Percentiles rank a stretch among this genome's conserved stretches.
phyloP scores from a whole-genome alignment of 2,797 vertebrate species.

The Telmatherina bonti region DNA sequence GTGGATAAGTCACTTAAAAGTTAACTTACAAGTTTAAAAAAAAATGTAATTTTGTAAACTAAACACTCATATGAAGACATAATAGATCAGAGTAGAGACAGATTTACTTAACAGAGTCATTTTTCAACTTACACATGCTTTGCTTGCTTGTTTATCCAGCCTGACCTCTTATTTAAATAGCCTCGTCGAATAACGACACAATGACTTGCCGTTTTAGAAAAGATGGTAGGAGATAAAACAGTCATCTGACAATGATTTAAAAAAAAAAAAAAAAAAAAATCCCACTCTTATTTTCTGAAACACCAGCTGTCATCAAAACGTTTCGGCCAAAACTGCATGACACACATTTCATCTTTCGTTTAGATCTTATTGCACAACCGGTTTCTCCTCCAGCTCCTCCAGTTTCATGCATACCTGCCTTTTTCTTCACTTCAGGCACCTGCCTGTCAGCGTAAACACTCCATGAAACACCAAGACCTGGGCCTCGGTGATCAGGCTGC shows the following conservation, averaged over 20 bases:
- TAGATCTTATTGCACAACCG: constrained; percentile 39
- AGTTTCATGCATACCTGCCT: constrained; percentile 18
- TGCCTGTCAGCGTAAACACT: constrained; percentile 39
- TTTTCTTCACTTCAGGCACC: constrained; percentile 29
- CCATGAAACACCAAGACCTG: constrained; percentile 66
- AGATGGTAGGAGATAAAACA: neutral
- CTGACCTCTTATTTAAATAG: constrained; percentile 22
- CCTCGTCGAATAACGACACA: neutral
- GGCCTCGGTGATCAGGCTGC: constrained; percentile 5
- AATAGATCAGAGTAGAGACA: constrained; percentile 3
- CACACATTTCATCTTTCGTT: neutral
- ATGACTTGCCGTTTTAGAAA: constrained; percentile 1
- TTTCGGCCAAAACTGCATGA: constrained; percentile 19
- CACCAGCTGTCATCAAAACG: constrained; percentile 33
- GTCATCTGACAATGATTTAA: neutral
- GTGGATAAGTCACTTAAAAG: neutral
- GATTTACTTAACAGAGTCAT: neutral
- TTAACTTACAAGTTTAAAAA: neutral
- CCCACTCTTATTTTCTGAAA: neutral
- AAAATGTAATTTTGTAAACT: neutral
- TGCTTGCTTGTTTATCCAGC: constrained; percentile 17
- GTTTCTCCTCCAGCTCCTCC: constrained; percentile 42
- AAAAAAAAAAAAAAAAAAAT: neutral
- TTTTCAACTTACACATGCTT: neutral
- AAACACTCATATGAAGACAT: neutral